Conservation (phyloP, 2,888 invertebrate genomes). For the Megaustenia siamemsis region DNA sequence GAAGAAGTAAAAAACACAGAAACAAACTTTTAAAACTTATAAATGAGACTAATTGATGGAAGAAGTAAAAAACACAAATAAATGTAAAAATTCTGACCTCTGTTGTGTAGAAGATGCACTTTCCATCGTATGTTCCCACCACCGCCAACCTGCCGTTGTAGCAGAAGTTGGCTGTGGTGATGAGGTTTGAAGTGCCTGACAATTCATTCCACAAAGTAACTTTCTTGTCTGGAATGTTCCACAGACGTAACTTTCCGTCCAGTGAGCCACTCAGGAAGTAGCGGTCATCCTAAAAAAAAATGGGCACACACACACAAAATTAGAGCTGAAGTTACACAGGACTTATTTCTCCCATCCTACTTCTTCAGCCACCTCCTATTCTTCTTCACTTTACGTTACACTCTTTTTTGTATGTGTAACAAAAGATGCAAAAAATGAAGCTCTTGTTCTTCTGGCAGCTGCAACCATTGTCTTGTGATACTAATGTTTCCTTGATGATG, state of each 20-base stretch:
- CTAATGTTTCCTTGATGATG: no score
- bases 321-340: no score
- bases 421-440: no score
- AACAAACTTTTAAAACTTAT: not conserved
- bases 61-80: not conserved
- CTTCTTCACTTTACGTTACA: no score
- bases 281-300: slow-evolving; percentile 83
- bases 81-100: slow-evolving; percentile 82
- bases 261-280: slow-evolving; percentile 97
- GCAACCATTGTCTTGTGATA: no score
- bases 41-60: not conserved
- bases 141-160: slow-evolving; percentile 98
- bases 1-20: not conserved
- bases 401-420: no score
- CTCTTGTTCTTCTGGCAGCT: no score
- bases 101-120: slow-evolving; percentile 98
- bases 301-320: no score
- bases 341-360: no score
- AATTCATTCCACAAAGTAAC: slow-evolving; percentile 97
- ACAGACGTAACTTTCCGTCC: slow-evolving; percentile 97
- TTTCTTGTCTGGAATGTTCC: slow-evolving; percentile 99
- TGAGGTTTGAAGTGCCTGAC: slow-evolving; percentile 89
- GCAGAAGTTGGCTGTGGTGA: slow-evolving; percentile 98
- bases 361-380: no score
- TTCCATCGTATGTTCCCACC: slow-evolving; percentile 98